Evolutionary conservation across 2,888 invertebrate genomes (phyloP), one percentile per base, ranked within the genome.

Genomic region (Lycaena phlaeas): DNA sequence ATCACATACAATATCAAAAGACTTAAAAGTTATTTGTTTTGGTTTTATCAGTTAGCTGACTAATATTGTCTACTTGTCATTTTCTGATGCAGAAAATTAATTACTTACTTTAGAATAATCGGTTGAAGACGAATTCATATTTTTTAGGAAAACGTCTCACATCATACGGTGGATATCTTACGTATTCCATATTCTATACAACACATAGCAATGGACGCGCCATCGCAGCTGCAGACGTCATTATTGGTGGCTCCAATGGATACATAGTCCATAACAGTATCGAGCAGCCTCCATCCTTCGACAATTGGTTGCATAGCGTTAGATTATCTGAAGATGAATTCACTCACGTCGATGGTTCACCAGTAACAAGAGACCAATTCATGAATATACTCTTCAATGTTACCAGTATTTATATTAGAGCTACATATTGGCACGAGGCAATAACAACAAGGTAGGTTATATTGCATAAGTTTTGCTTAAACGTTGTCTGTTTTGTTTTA

Each of bases 371-470:
- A 18, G 95, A 96, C 45, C 94, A 96, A 59, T 88, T 99, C 50
- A 97, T 99, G 96, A 90, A 92, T 65, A 88, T 93, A 0, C 79
- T 99, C 27, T 88, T 92, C 41, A 89, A 94, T 60, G 79, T 99
- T 5, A 86, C 89, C 41, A 92, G 90, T 28, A 86, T 99, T 40
- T 95, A 92, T 57, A 91, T 99, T 47, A 87, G 96, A 38, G 96
- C 94, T 0, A 92, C 92, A 0, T 98, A 97, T 65, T 95, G 93
- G 90, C 88, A 91, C 30, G 87, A 89, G 14, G 90, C 91, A 0
- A 76, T 90, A 10, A 87, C 90, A 34, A 90, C 92, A 0, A 89
- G 89, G 89, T 92, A 51, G 57, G 47, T n/a, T 27, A 28, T 11
- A 25, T 0, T 5, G 7, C 26, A 12, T n/a, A 10, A 17, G 1